Evolutionary conservation across 2,888 invertebrate species (phyloP).

Genomic region (Acanthopleura granulata): DNA sequence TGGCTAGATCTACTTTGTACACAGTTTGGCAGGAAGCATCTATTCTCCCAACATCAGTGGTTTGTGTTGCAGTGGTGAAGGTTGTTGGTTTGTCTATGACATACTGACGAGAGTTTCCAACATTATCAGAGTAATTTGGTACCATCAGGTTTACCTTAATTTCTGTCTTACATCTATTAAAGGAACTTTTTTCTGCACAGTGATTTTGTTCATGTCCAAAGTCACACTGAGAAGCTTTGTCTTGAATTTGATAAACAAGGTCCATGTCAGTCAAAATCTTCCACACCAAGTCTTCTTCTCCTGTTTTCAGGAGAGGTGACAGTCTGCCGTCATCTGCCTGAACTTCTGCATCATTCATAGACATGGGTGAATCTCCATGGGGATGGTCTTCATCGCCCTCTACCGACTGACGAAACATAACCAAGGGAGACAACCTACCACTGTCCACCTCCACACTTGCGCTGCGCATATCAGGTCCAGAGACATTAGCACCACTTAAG

Average conservation of each 20-base stretch:
- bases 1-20: no score
- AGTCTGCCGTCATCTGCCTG: conserved; percentile 22
- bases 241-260: conserved; percentile 37
- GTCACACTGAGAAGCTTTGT: conserved; percentile 42
- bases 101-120: neutral
- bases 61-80: neutral
- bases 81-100: neutral
- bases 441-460: conserved; percentile 35
- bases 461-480: neutral
- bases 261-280: conserved; percentile 28
- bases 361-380: neutral
- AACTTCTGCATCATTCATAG: conserved; percentile 5
- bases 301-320: conserved; percentile 28
- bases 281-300: conserved; percentile 31
- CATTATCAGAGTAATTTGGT: neutral
- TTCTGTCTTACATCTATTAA: neutral
- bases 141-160: neutral
- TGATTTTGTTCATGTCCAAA: neutral
- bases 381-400: neutral
- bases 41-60: no score
- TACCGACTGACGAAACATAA: conserved; percentile 18
- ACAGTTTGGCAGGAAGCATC: no score
- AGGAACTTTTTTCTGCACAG: neutral
- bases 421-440: conserved; percentile 35
- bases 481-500: neutral